These are phyloP conservation scores for Polypedilum vanderplanki DNA, from an alignment of 1,140 invertebrate species.

Conservation along the genomic window DNA sequence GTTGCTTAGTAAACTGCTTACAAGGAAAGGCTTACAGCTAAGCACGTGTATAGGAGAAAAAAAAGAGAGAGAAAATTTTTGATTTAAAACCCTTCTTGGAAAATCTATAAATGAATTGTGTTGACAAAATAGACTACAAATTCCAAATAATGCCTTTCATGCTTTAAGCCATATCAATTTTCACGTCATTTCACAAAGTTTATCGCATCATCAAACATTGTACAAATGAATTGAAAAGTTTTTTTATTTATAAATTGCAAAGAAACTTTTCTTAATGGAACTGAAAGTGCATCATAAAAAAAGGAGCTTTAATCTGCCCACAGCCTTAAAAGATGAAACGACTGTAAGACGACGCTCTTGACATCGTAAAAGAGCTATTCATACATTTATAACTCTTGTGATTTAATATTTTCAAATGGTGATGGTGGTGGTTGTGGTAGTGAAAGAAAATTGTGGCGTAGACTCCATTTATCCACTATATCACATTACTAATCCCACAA, in stretches of 20 bases:
- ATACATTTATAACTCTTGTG: conserved; percentile 3
- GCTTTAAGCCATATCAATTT: no score
- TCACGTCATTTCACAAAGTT: no score
- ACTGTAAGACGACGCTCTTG: conserved; percentile 6
- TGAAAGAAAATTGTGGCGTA: neutral
- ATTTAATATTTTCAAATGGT: conserved; percentile 14
- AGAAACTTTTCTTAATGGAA: neutral
- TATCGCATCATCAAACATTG: no score
- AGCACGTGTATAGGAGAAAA: no score
- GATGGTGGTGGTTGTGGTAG: neutral
- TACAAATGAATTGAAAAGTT: no score
- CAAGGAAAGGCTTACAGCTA: no score
- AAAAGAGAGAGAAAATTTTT: no score
- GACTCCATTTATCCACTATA: neutral
- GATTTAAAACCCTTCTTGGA: no score
- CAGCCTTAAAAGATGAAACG: neutral
- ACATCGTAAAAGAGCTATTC: conserved; percentile 11
- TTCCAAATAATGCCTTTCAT: no score
- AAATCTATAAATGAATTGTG: no score
- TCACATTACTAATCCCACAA: conserved; percentile 17
- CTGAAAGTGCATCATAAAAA: neutral
- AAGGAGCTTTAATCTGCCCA: neutral
- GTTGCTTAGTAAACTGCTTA: no score
- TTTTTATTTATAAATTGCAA: neutral
- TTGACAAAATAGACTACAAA: no score